phyloP scores from a whole-genome alignment of 2,888 invertebrate species.

The Leptinotarsa rubiginosa region DNA sequence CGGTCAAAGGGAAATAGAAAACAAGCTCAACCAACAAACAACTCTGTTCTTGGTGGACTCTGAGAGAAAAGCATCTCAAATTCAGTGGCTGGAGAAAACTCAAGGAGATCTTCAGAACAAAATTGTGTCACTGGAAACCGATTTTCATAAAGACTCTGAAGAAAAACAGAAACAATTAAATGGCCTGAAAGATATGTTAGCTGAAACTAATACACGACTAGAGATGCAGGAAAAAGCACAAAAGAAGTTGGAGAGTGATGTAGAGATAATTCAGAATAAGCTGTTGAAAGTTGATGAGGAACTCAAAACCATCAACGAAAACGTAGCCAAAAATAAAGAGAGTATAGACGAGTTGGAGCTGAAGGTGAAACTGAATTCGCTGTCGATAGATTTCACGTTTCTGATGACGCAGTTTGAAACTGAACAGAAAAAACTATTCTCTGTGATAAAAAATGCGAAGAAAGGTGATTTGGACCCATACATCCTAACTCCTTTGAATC shows the following conservation, averaged over 20 bases:
- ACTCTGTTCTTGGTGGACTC: conserved; percentile 32
- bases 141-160: conserved; percentile 18
- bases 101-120: conserved; percentile 27
- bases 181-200: conserved; percentile 25
- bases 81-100: conserved; percentile 25
- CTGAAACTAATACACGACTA: conserved; percentile 23
- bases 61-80: conserved; percentile 29
- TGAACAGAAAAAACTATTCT: conserved; percentile 28
- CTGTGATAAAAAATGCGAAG: conserved; percentile 32
- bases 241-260: conserved; percentile 26
- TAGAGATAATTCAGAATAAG: conserved; percentile 26
- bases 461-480: conserved; percentile 31
- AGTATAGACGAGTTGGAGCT: conserved; percentile 7
- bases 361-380: conserved; percentile 19
- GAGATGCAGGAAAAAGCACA: conserved; percentile 25
- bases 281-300: conserved; percentile 24
- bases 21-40: conserved; percentile 24
- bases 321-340: conserved; percentile 7
- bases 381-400: conserved; percentile 27
- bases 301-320: conserved; percentile 4
- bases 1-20: conserved; percentile 22
- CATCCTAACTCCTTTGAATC: conserved; percentile 32
- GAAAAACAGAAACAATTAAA: conserved; percentile 28
- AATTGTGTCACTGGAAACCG: conserved; percentile 10
- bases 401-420: conserved; percentile 28